These are phyloP conservation scores for Masnerella sp. DNA, from an alignment of 2,888 invertebrate species.

Conservation along the genomic window DNA sequence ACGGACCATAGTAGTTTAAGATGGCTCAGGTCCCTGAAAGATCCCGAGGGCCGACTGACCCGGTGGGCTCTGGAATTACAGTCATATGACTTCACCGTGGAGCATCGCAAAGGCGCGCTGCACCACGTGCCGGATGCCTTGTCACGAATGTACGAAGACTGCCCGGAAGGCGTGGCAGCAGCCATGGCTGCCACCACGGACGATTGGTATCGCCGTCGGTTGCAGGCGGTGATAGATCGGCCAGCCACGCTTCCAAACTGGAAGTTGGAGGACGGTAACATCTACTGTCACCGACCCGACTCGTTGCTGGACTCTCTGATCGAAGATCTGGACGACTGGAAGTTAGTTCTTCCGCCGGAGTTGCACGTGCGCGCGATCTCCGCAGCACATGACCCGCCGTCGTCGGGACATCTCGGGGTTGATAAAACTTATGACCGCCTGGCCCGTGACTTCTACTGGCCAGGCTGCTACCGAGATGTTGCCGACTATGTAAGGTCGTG, in stretches of 20 bases:
- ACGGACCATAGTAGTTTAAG: constrained; percentile 53
- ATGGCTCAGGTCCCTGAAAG: constrained; percentile 56
- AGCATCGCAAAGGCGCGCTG: too few species aligned
- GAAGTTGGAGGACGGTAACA: background rate
- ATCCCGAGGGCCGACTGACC: background rate
- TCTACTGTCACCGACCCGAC: background rate
- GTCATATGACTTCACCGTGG: background rate
- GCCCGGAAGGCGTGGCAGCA: too few species aligned
- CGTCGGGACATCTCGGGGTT: too few species aligned
- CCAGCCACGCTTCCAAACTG: too few species aligned
- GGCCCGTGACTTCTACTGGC: too few species aligned
- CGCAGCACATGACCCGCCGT: too few species aligned
- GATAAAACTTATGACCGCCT: too few species aligned
- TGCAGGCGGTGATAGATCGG: background rate
- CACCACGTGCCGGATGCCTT: background rate
- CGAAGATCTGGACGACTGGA: too few species aligned
- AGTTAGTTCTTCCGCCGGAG: too few species aligned
- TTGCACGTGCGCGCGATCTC: background rate
- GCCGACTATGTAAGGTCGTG: too few species aligned
- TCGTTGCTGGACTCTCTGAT: too few species aligned
- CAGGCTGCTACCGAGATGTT: too few species aligned
- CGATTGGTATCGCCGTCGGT: background rate
- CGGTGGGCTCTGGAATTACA: background rate
- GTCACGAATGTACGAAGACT: background rate
- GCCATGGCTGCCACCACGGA: background rate